A percentile compares a stretch with the other conserved stretches of the same genome.
These are phyloP conservation scores for Nycteola revayana DNA, from an alignment of 2,888 invertebrate species.

Conservation along the genomic window DNA sequence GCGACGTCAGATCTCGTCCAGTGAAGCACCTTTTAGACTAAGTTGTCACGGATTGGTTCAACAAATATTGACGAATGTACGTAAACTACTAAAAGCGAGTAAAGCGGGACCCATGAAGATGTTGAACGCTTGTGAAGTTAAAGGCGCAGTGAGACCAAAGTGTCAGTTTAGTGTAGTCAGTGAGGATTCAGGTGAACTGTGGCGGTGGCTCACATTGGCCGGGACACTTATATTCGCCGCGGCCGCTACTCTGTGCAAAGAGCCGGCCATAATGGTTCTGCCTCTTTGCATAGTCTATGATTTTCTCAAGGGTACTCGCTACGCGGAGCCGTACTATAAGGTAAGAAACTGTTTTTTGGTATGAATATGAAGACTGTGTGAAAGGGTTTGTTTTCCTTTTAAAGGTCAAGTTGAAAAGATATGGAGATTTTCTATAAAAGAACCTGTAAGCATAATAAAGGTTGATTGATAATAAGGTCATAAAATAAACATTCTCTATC, in stretches of 20 bases:
- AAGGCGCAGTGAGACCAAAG: constrained; percentile 57
- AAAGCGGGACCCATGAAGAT: constrained; percentile 66
- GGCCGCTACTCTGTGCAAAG: constrained; percentile 95
- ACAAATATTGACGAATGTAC: constrained; percentile 70
- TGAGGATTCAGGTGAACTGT: constrained; percentile 68
- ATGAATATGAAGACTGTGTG: constrained; percentile 11
- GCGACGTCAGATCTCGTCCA: constrained; percentile 46
- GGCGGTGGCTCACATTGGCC: constrained; percentile 82
- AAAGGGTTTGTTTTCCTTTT: constrained; percentile 21
- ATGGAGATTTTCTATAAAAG: constrained; percentile 43
- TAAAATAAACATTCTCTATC: too few species aligned
- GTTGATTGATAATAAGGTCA: too few species aligned
- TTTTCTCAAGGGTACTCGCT: constrained; percentile 82
- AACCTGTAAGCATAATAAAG: too few species aligned
- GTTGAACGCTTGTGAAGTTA: constrained; percentile 61
- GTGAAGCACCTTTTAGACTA: constrained; percentile 63
- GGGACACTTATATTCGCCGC: constrained; percentile 85
- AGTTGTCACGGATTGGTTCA: constrained; percentile 71
- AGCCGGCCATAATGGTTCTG: constrained; percentile 96
- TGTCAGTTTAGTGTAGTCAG: constrained; percentile 69
- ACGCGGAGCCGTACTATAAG: constrained; percentile 79
- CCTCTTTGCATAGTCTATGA: constrained; percentile 95
- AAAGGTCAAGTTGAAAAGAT: constrained; percentile 45
- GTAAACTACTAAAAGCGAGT: constrained; percentile 64
- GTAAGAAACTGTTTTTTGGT: constrained; percentile 56